Evolutionary conservation across 2,888 invertebrate species (phyloP), one percentile per base, ranked within the genome.

Genomic region (Lasioglossum pauxillum): DNA sequence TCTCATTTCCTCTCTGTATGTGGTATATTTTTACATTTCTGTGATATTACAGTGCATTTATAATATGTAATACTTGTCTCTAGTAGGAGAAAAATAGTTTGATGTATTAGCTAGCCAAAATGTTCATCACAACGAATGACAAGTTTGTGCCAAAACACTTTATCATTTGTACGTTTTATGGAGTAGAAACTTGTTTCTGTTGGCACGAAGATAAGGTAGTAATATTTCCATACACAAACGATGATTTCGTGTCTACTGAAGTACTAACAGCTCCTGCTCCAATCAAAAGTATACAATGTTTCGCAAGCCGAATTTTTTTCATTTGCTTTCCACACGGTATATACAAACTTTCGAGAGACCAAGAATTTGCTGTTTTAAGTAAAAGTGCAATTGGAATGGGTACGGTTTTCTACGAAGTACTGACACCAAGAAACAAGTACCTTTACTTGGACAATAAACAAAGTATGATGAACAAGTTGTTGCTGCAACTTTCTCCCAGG

Each of bases 261-360:
- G 31, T 80, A 64, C 14, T 92, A 16, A 85, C 74, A 31, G 88
- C 93, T 8, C 95, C 95, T 3, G 84, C 75, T 12, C 35, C 84
- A 5, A 91, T 95, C 41, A 92, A 90, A 82, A 88, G 84, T 5
- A 82, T 95, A 60, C 90, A 90, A 64, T 90, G 89, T 69, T 93
- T 92, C 69, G 75, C 77, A 10, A 87, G 89, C 35, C 90, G 94
- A 84, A 86, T 93, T 38, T 95, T 93, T 76, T 49, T 94, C 8
- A 80, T 93, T 19, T 94, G 94, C 79, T 67, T 69, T 12, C 94
- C 95, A 1, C 69, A 74, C 27, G 95, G 95, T 19, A 82, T 92
- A 72, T 94, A 93, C 53, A 94, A 95, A 87, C 60, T 95, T 5
- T 90, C 90, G 5, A 86, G 89, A 12, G 86, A 90, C 8, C 72